These are phyloP conservation scores for Heloderma charlesbogerti DNA, from an alignment of 2,113 vertebrate species.

Conservation along the genomic window DNA sequence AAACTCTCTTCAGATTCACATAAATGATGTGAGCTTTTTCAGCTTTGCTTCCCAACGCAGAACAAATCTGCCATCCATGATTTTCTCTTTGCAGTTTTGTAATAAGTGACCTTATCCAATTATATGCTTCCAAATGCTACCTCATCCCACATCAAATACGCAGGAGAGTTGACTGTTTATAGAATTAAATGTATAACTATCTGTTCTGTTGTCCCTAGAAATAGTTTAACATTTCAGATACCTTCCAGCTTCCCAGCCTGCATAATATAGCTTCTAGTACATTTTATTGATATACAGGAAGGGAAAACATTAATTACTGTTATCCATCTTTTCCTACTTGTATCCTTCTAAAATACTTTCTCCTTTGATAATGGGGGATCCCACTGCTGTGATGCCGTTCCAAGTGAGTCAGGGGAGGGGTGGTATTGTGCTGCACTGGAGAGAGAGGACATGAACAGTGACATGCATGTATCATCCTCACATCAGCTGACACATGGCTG, in stretches of 20 bases:
- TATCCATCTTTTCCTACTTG: neutral
- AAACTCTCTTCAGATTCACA: neutral
- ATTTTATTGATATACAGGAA: neutral
- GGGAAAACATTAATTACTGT: neutral
- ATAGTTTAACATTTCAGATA: conserved; percentile 8
- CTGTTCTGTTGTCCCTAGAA: neutral
- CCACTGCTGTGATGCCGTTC: no score
- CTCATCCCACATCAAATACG: conserved; percentile 1
- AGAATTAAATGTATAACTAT: neutral
- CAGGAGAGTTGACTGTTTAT: neutral
- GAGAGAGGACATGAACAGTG: no score
- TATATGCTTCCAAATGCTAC: conserved; percentile 6
- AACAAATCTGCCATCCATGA: neutral
- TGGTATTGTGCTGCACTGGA: no score
- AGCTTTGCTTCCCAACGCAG: neutral
- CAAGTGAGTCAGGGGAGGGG: no score
- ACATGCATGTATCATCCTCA: no score
- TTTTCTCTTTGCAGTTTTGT: conserved; percentile 16
- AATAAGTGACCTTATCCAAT: conserved; percentile 11
- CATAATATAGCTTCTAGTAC: neutral
- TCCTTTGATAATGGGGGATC: neutral
- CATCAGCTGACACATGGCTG: no score
- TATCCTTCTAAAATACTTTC: neutral
- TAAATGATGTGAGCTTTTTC: conserved; percentile 5
- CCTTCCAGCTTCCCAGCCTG: neutral